Percentiles rank a stretch among this genome's conserved stretches.
Evolutionary conservation across 2,113 vertebrate species (phyloP).

Genomic region (Procavia capensis): DNA sequence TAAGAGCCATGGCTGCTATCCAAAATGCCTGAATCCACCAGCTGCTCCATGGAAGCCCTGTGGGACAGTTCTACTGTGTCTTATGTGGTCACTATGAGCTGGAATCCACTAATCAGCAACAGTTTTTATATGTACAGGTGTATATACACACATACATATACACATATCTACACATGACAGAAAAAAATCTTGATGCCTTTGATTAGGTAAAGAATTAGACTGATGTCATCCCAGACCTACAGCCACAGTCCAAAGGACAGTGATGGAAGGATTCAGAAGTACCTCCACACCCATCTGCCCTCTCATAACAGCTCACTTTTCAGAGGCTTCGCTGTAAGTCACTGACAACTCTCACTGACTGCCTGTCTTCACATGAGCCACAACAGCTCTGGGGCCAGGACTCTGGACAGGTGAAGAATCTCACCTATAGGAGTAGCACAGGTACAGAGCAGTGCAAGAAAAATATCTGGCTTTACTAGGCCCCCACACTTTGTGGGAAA

Average conservation of each 20-base stretch:
- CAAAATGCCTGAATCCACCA: no score
- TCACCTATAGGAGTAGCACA: neutral
- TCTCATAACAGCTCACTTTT: neutral
- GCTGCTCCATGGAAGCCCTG: no score
- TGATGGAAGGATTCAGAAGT: neutral
- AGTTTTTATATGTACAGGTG: no score
- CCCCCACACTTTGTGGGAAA: neutral
- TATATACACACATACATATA: no score
- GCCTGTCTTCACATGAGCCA: neutral
- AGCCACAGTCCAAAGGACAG: neutral
- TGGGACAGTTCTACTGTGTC: no score
- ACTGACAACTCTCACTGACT: neutral
- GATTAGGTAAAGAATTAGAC: neutral
- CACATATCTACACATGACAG: no score
- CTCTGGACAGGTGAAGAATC: neutral
- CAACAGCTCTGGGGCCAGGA: neutral
- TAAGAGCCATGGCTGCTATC: no score
- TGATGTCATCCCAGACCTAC: neutral
- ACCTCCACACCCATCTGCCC: neutral
- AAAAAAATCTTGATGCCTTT: neutral
- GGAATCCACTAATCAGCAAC: no score
- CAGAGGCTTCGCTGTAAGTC: neutral
- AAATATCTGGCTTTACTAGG: neutral
- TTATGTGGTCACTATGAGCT: no score
- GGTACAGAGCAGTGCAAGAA: neutral